These are phyloP conservation scores for Cotesia typhae DNA, from an alignment of 1,140 invertebrate species.

Conservation along the genomic window DNA sequence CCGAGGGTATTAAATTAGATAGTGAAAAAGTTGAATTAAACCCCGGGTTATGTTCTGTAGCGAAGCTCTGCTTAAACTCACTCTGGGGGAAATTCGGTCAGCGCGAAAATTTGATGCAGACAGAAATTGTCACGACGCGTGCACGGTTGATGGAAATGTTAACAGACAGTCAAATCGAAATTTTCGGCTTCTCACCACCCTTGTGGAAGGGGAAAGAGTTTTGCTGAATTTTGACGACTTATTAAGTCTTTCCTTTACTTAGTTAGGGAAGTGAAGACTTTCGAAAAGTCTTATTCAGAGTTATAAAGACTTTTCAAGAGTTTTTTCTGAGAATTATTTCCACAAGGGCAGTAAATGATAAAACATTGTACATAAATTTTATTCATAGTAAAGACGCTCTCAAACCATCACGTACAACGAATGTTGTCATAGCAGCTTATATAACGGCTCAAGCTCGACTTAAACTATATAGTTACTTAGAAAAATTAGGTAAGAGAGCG, in stretches of 20 bases:
- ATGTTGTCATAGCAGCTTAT: constrained; percentile 49
- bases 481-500: constrained; percentile 37
- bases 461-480: constrained; percentile 46
- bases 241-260: too few species aligned
- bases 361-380: constrained; percentile 45
- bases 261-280: too few species aligned
- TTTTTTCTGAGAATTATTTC: too few species aligned
- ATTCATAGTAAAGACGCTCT: constrained; percentile 38
- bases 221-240: too few species aligned
- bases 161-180: too few species aligned
- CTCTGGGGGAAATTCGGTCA: constrained; percentile 44
- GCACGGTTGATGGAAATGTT: too few species aligned
- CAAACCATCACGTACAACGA: background rate
- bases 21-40: constrained; percentile 52
- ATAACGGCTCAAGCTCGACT: constrained; percentile 55
- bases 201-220: too few species aligned
- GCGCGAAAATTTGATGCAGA: constrained; percentile 49
- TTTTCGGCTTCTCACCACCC: too few species aligned
- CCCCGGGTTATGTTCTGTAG: constrained; percentile 48
- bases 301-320: too few species aligned
- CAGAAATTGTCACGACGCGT: too few species aligned
- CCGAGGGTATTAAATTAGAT: constrained; percentile 57
- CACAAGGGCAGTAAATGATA: constrained; percentile 42
- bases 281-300: too few species aligned
- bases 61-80: constrained; percentile 54